Percentiles rank a stretch among this genome's conserved stretches.
These are phyloP conservation scores for Cladorhizidae sp. DNA, from an alignment of 37 sponge, comb jelly and placozoan species.

Conservation along the genomic window DNA sequence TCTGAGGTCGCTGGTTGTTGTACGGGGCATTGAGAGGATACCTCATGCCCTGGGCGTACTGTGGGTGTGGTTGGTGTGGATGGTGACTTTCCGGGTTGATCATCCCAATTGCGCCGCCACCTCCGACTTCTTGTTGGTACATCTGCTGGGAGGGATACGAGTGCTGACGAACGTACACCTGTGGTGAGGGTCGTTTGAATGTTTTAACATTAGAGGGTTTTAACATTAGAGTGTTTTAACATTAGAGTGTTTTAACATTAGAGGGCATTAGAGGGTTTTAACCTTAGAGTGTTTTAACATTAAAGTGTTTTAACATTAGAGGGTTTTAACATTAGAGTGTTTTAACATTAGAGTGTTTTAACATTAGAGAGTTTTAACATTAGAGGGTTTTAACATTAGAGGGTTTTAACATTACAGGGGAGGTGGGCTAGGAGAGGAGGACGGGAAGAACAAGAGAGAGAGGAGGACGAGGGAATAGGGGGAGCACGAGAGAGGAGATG, in stretches of 20 bases:
- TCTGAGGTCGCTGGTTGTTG: slow-evolving; percentile 28
- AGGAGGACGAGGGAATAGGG: no score
- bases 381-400: no score
- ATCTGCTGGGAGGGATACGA: neutral
- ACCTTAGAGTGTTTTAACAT: neutral
- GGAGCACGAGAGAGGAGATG: neutral
- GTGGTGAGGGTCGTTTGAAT: neutral
- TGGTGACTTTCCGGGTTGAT: neutral
- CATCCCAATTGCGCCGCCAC: neutral
- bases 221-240: neutral
- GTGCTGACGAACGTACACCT: neutral
- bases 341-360: no score
- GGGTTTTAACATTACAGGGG: neutral
- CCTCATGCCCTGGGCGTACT: slow-evolving; percentile 13
- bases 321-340: no score
- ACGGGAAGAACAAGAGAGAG: neutral
- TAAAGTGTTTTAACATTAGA: neutral
- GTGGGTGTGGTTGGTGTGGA: slow-evolving; percentile 1
- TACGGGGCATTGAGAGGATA: neutral
- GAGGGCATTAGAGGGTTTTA: neutral
- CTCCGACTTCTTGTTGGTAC: neutral
- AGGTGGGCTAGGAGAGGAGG: slow-evolving; percentile 29
- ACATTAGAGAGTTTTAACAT: no score
- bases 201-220: neutral
- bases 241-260: neutral